Base-by-base conservation (phyloP, 2,113 vertebrate species). In the Eublepharis macularius region DNA sequence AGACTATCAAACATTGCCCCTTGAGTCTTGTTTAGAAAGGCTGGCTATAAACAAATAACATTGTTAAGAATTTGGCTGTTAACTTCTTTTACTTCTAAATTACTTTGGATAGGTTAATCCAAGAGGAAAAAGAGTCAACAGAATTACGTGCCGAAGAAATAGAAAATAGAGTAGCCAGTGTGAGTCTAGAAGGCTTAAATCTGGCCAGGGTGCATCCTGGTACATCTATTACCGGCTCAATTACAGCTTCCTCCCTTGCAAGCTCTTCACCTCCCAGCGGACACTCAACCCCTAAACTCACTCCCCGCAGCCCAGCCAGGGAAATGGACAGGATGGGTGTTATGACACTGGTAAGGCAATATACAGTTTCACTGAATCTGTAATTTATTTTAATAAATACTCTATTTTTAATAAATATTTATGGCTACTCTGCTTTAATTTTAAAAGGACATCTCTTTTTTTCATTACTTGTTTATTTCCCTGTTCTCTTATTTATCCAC, bases 241-340 rank as follows among this genome's bases (percentile, higher is more conserved):
- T 98, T 81, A 99, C 99, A 1, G 98, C 98, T 66, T 99, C 98
- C 0, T 99, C 99, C 0, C 96, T 99, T 91, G 97, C 99, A 81
- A 99, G 98, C 54, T 99, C 99, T 36, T 99, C 99, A 43, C 99
- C 99, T 51, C 98, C 98, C n/a, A 99, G 99, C 0, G 99, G 99
- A 57, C 98, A 98, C 95, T 99, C 98, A 13, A 98, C 98, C 26
- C 99, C 99, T 54, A 99, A 99, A 88, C 97, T 99, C 51, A 98
- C 98, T 36, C 98, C 98, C 6, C 96, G 99, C 83, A 99, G 98
- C 83, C 98, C 98, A 13, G 97, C 98, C 68, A 94, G 98, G 12
- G 99, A 99, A 91, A 99, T 99, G 97, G 99, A 99, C 90, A 97
- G 98, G 57, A 99, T 99, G 98, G 99, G 99, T 29, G 97, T 98